Conservation (phyloP, 1,140 invertebrate species). For the Cotesia vestalis region DNA sequence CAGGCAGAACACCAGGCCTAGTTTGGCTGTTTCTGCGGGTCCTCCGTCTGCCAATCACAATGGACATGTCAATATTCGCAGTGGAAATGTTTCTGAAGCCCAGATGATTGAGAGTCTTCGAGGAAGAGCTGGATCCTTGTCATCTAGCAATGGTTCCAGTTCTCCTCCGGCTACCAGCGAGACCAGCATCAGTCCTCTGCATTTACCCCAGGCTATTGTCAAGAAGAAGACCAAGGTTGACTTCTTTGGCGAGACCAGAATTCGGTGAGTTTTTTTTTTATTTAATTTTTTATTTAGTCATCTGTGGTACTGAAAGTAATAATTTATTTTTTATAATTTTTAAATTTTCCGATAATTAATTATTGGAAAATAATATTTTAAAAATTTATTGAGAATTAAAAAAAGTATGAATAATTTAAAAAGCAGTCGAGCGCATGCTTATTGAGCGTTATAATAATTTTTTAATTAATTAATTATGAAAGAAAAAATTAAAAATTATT, state of each 20-base stretch:
- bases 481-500: too few species aligned
- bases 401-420: too few species aligned
- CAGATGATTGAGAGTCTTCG: conserved; percentile 61
- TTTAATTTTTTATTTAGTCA: background rate
- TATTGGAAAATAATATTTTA: too few species aligned
- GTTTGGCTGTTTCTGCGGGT: conserved; percentile 65
- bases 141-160: conserved; percentile 73
- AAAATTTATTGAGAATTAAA: too few species aligned
- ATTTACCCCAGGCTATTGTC: conserved; percentile 68
- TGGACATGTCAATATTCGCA: conserved; percentile 43
- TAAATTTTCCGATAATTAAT: too few species aligned
- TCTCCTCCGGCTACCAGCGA: conserved; percentile 76
- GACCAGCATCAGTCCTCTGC: conserved; percentile 75
- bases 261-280: conserved; percentile 71
- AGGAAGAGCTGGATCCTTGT: conserved; percentile 73
- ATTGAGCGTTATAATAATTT: too few species aligned
- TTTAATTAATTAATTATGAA: too few species aligned
- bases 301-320: too few species aligned
- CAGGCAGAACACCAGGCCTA: conserved; percentile 71
- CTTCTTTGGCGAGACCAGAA: conserved; percentile 77
- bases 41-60: conserved; percentile 47
- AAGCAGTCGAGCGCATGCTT: too few species aligned
- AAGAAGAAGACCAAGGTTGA: conserved; percentile 82
- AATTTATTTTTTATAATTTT: too few species aligned
- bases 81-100: conserved; percentile 44